Evolutionary conservation across 2,113 vertebrate species (phyloP).

Genomic region (Boulengeromyrus knoepffleri): DNA sequence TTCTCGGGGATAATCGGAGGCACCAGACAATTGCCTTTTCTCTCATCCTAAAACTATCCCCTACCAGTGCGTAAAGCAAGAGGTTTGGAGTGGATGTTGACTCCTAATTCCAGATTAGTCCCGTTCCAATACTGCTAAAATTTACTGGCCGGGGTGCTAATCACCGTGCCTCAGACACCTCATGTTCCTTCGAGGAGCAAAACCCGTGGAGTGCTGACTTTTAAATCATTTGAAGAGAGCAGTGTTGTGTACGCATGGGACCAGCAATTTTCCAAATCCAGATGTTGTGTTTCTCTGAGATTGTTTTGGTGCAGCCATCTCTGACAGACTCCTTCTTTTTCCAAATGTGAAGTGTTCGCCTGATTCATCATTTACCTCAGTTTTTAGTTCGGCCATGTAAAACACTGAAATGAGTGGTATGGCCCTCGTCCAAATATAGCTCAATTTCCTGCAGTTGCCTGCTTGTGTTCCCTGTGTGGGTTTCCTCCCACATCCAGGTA

Average conservation of each 20-base stretch:
- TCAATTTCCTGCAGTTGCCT: background rate
- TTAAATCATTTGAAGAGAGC: conserved; percentile 30
- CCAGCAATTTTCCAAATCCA: background rate
- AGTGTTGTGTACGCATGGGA: conserved; percentile 34
- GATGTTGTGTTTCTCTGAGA: background rate
- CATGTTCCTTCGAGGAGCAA: conserved; percentile 27
- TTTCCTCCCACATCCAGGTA: background rate
- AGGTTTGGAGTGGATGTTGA: conserved; percentile 64
- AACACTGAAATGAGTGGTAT: background rate
- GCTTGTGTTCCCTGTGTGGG: background rate
- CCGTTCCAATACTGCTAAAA: conserved; percentile 65
- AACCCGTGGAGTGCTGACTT: conserved; percentile 39
- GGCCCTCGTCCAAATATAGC: background rate
- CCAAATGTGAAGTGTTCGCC: background rate
- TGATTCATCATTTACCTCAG: conserved; percentile 1
- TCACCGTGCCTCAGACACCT: conserved; percentile 54
- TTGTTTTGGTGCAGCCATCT: background rate
- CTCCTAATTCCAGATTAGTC: conserved; percentile 77
- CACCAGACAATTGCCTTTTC: conserved; percentile 76
- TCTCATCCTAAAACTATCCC: conserved; percentile 63
- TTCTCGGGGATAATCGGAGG: conserved; percentile 74
- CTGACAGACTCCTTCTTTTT: background rate
- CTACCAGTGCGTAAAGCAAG: conserved; percentile 52
- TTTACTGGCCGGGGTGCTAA: conserved; percentile 71
- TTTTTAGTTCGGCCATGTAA: background rate